phyloP scores from a whole-genome alignment of 2,888 invertebrate species.

The Lasiommata megera region DNA sequence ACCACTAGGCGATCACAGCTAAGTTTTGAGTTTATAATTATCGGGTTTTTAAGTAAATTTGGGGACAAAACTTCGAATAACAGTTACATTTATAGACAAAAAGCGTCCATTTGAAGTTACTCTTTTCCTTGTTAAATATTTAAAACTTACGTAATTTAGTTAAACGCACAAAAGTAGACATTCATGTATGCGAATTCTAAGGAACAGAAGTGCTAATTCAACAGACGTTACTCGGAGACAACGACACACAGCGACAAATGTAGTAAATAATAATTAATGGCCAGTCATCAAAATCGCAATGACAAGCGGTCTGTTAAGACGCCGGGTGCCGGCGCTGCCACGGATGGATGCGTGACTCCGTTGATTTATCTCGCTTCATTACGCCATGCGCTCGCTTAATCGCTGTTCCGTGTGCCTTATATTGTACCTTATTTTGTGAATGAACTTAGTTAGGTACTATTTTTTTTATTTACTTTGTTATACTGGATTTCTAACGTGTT shows the following conservation, averaged over 20 bases:
- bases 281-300: constrained; percentile 6
- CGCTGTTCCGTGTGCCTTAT: constrained; percentile 35
- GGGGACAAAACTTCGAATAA: no score
- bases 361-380: constrained; percentile 74
- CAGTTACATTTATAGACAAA: no score
- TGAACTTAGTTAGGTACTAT: neutral
- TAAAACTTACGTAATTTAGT: no score
- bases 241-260: neutral
- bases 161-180: no score
- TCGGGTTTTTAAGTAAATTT: no score
- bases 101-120: no score
- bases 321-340: constrained; percentile 30
- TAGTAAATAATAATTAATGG: neutral
- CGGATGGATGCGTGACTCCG: constrained; percentile 53
- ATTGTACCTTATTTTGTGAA: constrained; percentile 11
- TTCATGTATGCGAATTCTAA: no score
- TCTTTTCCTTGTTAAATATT: no score
- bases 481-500: no score
- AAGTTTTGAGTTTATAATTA: no score
- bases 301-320: constrained; percentile 44
- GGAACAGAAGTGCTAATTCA: no score
- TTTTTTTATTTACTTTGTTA: neutral
- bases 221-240: neutral
- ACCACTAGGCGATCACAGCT: no score
- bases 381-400: constrained; percentile 37